A percentile compares a stretch with the other conserved stretches of the same genome.
phyloP scores from a whole-genome alignment of 2,888 invertebrate species.

The Nemotelus nigrinus region DNA sequence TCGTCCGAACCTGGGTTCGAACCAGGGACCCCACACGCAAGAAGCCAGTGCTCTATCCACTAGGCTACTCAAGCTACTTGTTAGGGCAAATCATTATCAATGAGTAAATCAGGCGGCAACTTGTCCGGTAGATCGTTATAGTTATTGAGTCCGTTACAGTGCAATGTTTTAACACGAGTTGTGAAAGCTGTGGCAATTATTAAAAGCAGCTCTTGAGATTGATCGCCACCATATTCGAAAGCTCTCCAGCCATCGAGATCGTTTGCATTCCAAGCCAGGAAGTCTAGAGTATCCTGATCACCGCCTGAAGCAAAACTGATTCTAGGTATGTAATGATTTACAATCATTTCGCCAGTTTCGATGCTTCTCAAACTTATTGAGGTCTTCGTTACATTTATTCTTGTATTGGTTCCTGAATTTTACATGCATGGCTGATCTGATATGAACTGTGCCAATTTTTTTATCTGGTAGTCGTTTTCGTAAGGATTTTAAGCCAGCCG shows the following conservation, averaged over 20 bases:
- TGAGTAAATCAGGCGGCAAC: constrained; percentile 79
- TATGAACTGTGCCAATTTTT: constrained; percentile 82
- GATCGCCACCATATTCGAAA: constrained; percentile 92
- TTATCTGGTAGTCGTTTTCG: constrained; percentile 88
- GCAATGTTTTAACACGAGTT: constrained; percentile 87
- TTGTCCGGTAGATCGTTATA: constrained; percentile 87
- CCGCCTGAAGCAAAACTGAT: constrained; percentile 99
- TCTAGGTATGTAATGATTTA: constrained; percentile 96
- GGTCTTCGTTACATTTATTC: constrained; percentile 90
- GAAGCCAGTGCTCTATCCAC: too few species aligned
- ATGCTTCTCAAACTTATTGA: constrained; percentile 84
- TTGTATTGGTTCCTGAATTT: constrained; percentile 91
- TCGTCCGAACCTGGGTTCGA: too few species aligned
- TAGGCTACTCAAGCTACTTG: constrained; percentile 53
- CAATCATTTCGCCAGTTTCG: constrained; percentile 83
- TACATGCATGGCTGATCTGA: constrained; percentile 88
- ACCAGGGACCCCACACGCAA: too few species aligned
- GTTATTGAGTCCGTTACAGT: constrained; percentile 55
- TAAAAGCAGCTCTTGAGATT: constrained; percentile 95
- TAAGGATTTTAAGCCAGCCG: constrained; percentile 87
- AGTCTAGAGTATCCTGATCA: constrained; percentile 93
- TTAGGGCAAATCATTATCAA: constrained; percentile 64
- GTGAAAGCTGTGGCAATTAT: constrained; percentile 98
- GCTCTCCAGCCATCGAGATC: constrained; percentile 88
- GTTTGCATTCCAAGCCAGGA: constrained; percentile 97